Evolutionary conservation across 2,888 invertebrate species (phyloP).

Genomic region (Spodoptera exigua): DNA sequence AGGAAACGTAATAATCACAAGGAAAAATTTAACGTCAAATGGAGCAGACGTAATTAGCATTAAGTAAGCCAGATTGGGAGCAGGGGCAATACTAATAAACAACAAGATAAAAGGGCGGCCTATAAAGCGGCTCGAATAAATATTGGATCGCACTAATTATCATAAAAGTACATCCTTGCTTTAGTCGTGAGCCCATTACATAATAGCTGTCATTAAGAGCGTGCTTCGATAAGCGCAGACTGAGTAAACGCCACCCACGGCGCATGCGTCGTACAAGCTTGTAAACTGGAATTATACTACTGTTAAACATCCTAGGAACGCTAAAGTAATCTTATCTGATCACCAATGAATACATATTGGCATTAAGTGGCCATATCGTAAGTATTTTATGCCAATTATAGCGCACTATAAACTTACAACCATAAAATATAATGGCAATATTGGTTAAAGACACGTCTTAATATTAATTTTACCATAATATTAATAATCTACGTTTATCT

Average conservation of each 20-base stretch:
- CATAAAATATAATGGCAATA: constrained; percentile 45
- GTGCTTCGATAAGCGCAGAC: constrained; percentile 71
- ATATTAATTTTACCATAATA: constrained; percentile 33
- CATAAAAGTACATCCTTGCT: constrained; percentile 83
- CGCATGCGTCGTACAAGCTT: constrained; percentile 66
- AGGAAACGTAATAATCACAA: constrained; percentile 52
- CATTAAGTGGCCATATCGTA: constrained; percentile 70
- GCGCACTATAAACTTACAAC: constrained; percentile 41
- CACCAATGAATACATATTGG: constrained; percentile 75
- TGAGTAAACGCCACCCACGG: constrained; percentile 80
- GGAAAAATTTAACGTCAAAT: constrained; percentile 65
- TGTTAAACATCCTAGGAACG: constrained; percentile 72
- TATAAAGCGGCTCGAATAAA: constrained; percentile 80
- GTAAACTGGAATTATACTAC: constrained; percentile 75
- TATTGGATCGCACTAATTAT: constrained; percentile 86
- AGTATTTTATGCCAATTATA: constrained; percentile 65
- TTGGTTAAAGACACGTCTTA: constrained; percentile 31
- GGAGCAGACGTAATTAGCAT: constrained; percentile 74
- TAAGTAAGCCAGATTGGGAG: constrained; percentile 71
- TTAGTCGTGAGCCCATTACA: constrained; percentile 80
- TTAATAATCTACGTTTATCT: constrained; percentile 28
- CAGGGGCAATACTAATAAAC: constrained; percentile 81
- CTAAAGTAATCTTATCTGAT: constrained; percentile 72
- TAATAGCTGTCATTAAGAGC: constrained; percentile 84
- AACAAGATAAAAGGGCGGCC: constrained; percentile 81